These are phyloP conservation scores for Rotaria socialis DNA, from an alignment of 2,888 invertebrate species.

Conservation along the genomic window DNA sequence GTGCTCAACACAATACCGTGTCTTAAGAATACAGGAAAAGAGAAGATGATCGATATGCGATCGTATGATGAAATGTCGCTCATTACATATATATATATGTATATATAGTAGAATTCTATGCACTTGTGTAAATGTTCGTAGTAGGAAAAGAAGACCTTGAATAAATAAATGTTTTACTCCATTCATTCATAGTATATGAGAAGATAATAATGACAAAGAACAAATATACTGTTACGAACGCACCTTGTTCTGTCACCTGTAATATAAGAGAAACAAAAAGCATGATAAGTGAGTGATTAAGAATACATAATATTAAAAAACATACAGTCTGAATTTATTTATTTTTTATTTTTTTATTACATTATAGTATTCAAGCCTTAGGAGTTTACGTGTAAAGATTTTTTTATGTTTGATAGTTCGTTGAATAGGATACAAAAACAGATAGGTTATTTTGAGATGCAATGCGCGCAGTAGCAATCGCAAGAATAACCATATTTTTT, in stretches of 20 bases:
- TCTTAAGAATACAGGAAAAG: not conserved
- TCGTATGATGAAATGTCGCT: conserved; percentile 26
- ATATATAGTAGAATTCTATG: not conserved
- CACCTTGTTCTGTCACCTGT: not conserved
- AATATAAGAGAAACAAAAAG: not conserved
- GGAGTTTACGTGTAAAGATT: not conserved
- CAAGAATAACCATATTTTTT: not conserved
- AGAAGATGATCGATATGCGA: not conserved
- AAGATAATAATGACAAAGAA: not conserved
- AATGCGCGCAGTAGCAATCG: not conserved
- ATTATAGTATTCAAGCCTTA: not conserved
- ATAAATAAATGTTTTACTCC: conserved; percentile 8
- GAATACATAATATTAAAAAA: not conserved
- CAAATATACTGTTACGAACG: not conserved
- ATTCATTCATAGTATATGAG: not conserved
- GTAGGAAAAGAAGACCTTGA: not conserved
- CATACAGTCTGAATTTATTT: not conserved
- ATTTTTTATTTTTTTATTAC: not conserved
- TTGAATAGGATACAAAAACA: not conserved
- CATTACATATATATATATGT: not conserved
- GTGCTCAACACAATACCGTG: not conserved
- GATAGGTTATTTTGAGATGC: not conserved
- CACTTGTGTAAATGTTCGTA: not conserved
- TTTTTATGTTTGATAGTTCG: not conserved
- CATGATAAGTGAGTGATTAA: not conserved